Evolutionary conservation across 2,113 vertebrate species (phyloP), one percentile per base, ranked within the genome.

Genomic region (Petrocephalus microphthalmus): DNA sequence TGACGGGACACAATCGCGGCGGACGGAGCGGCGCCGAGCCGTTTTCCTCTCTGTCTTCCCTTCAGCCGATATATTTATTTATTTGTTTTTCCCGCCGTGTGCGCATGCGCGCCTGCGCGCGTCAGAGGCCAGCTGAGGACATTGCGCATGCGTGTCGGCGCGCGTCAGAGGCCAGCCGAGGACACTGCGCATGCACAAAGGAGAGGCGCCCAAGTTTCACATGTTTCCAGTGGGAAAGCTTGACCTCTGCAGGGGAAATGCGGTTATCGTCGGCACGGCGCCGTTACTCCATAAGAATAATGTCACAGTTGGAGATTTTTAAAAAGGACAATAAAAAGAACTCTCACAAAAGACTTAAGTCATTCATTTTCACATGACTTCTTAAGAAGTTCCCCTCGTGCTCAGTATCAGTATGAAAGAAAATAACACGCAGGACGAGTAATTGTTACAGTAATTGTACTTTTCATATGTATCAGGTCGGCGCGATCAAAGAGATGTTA

Each of bases 181-280:
- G 90, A 90, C 84, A 93, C 87, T 93, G 92, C 92, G 94, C 95
- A 91, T 93, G 94, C 93, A 92, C 89, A 1, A 84, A 2, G 45
- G 47, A 47, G 20, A 47, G 5, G 17, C 84, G 33, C 87, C 25
- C 87, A 19, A 53, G 37, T 85, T 60, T 84, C 81, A 53, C 13
- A 7, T 56, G 47, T 47, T 60, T 84, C n/a, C 7, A 83, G 10
- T 57, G 7, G 47, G 53, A 33, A 91, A 91, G 88, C 67, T 74
- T 6, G 92, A 49, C 92, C 33, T 20, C 93, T 92, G 87, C 83
- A 67, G 93, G 92, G 29, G 15, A 8, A 2, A 37, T 85, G 37
- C 25, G 25, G 71, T 37, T 42, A 53, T 60, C 56, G 60, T 29
- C 51, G 42, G 87, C 25, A 13, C 60, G 29, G 19, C 22, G 56